These are phyloP conservation scores for Melitaea cinxia DNA, from an alignment of 1,140 invertebrate genomes.

Conservation along the genomic window DNA sequence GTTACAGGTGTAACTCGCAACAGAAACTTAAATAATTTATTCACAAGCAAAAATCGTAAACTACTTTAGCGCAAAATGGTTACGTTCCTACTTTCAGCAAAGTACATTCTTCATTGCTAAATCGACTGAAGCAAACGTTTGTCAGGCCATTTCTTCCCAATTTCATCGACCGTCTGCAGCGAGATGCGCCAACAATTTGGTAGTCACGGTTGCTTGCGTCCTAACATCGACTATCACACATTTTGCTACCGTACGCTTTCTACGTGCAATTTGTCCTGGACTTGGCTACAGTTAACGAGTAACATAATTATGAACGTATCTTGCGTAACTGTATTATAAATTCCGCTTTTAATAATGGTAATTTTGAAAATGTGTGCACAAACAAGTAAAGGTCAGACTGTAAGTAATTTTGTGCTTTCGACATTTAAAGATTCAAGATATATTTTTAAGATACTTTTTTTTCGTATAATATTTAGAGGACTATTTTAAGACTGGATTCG, in stretches of 20 bases:
- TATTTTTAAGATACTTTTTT: no score
- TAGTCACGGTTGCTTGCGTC: conserved; percentile 7
- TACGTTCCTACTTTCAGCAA: neutral
- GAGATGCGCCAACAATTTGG: conserved; percentile 12
- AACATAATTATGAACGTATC: neutral
- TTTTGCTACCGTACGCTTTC: neutral
- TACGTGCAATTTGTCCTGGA: neutral
- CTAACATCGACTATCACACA: conserved; percentile 9
- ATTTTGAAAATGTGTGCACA: no score
- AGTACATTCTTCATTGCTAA: conserved; percentile 5
- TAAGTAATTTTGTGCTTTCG: no score
- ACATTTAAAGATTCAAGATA: no score
- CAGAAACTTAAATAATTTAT: neutral
- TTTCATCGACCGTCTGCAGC: conserved; percentile 9
- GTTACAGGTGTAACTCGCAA: no score
- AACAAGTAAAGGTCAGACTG: no score
- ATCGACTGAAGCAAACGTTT: conserved; percentile 1
- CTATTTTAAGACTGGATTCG: no score
- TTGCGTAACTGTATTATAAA: neutral
- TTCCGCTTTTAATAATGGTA: neutral
- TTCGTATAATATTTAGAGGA: no score
- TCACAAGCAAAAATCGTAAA: neutral
- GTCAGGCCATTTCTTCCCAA: conserved; percentile 11
- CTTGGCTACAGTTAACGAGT: conserved; percentile 4
- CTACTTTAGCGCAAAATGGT: neutral